These are phyloP conservation scores for Pseudonaja textilis DNA, from an alignment of 2,113 vertebrate genomes.

Conservation along the genomic window DNA sequence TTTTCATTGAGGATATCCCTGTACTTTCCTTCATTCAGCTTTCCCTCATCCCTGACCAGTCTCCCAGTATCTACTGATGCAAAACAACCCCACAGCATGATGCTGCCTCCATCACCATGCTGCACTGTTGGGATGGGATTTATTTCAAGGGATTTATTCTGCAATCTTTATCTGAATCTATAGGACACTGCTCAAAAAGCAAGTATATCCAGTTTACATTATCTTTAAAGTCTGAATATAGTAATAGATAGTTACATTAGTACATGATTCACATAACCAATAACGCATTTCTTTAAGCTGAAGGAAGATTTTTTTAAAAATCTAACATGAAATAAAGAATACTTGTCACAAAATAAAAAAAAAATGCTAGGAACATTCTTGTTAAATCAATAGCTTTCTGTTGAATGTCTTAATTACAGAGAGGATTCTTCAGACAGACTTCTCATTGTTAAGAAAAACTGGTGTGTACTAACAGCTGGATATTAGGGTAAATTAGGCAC, in stretches of 20 bases:
- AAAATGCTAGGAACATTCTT: constrained; percentile 29
- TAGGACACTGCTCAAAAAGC: not conserved
- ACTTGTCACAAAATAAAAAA: constrained; percentile 23
- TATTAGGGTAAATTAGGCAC: constrained; percentile 35
- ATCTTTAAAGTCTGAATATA: not conserved
- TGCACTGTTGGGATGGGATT: too few species aligned
- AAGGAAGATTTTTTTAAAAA: not conserved
- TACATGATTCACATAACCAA: not conserved
- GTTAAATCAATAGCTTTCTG: constrained; percentile 10
- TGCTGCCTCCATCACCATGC: too few species aligned
- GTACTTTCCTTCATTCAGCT: too few species aligned
- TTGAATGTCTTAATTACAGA: constrained; percentile 21
- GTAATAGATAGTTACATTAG: not conserved
- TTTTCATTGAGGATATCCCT: too few species aligned
- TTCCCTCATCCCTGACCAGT: too few species aligned
- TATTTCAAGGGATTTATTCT: not conserved
- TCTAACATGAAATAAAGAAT: constrained; percentile 26
- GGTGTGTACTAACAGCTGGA: constrained; percentile 34
- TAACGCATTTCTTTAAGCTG: not conserved
- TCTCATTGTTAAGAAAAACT: constrained; percentile 36
- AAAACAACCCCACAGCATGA: too few species aligned
- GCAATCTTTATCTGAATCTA: not conserved
- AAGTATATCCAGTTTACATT: not conserved
- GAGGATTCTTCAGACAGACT: constrained; percentile 34
- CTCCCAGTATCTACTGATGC: too few species aligned